These are phyloP conservation scores for Aphaenogaster rudis DNA, from an alignment of 1,140 invertebrate genomes.

Conservation along the genomic window DNA sequence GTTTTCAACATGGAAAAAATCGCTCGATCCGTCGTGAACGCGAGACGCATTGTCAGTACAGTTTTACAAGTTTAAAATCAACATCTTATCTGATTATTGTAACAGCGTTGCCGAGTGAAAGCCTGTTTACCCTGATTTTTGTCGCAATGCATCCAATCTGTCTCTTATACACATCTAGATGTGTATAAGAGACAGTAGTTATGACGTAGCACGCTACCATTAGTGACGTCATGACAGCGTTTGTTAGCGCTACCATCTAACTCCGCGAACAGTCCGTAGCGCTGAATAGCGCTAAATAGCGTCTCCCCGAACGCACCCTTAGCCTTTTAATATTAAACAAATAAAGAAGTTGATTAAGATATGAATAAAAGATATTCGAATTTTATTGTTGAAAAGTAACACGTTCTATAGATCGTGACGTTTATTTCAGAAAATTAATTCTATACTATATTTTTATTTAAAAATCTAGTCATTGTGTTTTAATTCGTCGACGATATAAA, in stretches of 20 bases:
- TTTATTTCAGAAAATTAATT: slow-evolving; percentile 2
- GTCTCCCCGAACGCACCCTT: too few relatives aligned
- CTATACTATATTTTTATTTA: not conserved
- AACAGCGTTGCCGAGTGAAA: slow-evolving; percentile 6
- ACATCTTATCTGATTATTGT: slow-evolving; percentile 35
- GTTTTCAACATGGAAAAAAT: slow-evolving; percentile 42
- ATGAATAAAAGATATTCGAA: not conserved
- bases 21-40: not conserved
- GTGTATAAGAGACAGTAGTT: too few relatives aligned
- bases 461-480: not conserved
- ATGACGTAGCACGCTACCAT: too few relatives aligned
- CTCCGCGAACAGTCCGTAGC: too few relatives aligned
- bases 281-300: too few relatives aligned
- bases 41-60: slow-evolving; percentile 18
- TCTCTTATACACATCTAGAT: too few relatives aligned
- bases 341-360: not conserved
- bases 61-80: slow-evolving; percentile 32
- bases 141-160: slow-evolving; percentile 1
- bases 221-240: too few relatives aligned
- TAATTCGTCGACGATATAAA: not conserved
- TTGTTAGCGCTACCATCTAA: too few relatives aligned
- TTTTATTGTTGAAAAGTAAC: not conserved
- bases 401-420: not conserved
- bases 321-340: not conserved
- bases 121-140: slow-evolving; percentile 1